Percentiles rank a stretch among this genome's conserved stretches.
phyloP scores from a whole-genome alignment of 2,113 vertebrate species.

The Eulemur rufifrons region DNA sequence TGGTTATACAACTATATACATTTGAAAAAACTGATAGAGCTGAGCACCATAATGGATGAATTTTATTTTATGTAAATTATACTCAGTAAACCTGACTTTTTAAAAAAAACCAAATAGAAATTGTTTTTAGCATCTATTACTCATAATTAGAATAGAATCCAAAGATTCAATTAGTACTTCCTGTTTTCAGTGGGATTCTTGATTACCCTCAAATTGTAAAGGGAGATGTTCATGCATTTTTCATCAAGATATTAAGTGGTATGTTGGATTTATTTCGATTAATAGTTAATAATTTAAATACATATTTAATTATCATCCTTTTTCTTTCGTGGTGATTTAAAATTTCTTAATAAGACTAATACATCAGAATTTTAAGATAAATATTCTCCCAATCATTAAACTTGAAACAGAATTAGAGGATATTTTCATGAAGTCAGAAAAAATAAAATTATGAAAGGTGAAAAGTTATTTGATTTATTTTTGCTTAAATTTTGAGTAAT shows the following conservation, averaged over 20 bases:
- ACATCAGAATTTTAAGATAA: constrained; percentile 5
- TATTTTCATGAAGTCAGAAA: neutral
- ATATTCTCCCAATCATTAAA: neutral
- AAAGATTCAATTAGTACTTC: neutral
- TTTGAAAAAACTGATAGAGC: neutral
- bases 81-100: neutral
- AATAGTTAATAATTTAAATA: neutral
- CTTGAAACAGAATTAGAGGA: neutral
- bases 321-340: neutral
- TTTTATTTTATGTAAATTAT: neutral
- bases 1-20: neutral
- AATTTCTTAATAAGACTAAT: neutral
- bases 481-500: neutral
- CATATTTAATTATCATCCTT: neutral
- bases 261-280: neutral
- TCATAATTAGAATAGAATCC: neutral
- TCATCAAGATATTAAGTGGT: neutral
- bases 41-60: neutral
- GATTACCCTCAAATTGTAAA: neutral
- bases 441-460: neutral
- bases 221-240: neutral
- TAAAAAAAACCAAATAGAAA: neutral
- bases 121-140: neutral
- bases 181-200: neutral
- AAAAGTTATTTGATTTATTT: neutral